Conservation (phyloP, 2,113 vertebrate species). For the Anolis carolinensis region DNA sequence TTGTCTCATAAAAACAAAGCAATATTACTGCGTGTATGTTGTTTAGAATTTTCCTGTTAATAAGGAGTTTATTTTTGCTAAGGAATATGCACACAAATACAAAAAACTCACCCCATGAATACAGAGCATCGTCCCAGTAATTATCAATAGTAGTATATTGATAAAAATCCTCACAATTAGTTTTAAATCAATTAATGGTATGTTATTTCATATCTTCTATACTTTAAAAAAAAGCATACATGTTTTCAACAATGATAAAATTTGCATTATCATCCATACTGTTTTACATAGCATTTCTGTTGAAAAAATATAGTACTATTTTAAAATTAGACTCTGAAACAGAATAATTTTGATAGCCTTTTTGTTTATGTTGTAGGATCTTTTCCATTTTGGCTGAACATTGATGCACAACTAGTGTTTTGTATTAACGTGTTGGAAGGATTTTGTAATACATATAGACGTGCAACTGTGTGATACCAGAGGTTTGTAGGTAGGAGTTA, state of each 20-base stretch:
- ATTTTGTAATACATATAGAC: background rate
- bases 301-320: background rate
- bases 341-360: background rate
- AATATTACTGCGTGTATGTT: background rate
- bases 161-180: background rate
- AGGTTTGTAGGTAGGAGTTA: background rate
- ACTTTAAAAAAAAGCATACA: conserved; percentile 1
- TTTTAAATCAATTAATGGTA: background rate
- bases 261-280: background rate
- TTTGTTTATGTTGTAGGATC: background rate
- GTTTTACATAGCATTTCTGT: background rate
- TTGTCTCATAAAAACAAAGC: background rate
- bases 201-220: background rate
- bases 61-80: background rate
- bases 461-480: background rate
- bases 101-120: background rate
- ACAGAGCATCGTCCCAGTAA: no score
- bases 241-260: background rate
- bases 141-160: background rate
- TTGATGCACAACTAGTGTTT: no score
- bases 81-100: background rate
- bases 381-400: background rate
- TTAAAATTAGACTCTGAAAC: background rate
- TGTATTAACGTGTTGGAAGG: background rate
- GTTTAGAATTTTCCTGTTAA: background rate